These are phyloP conservation scores for Pyrrhia umbra DNA, from an alignment of 2,888 invertebrate genomes.

Conservation along the genomic window DNA sequence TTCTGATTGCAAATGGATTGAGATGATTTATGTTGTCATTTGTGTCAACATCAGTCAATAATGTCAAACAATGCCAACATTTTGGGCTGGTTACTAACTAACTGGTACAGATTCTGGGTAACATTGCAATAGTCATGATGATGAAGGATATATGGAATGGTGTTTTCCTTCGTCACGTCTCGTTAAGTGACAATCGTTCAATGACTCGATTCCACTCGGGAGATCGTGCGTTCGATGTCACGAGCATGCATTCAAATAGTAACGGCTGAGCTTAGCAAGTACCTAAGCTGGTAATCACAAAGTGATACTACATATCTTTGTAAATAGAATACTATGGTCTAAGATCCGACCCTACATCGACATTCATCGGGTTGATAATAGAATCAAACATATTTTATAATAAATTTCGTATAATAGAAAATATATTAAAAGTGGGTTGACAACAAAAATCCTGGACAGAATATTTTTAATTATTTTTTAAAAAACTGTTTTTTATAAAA, in stretches of 20 bases:
- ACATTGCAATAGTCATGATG: not conserved
- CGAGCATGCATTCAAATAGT: constrained; percentile 39
- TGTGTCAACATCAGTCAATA: not conserved
- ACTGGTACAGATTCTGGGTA: not conserved
- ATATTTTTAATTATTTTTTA: too few species aligned
- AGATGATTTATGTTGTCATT: not conserved
- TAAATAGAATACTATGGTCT: not conserved
- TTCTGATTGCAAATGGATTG: not conserved
- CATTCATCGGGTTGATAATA: too few species aligned
- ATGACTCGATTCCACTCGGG: constrained; percentile 15
- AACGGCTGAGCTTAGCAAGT: constrained; percentile 9
- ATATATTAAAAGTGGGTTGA: too few species aligned
- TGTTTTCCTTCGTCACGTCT: not conserved
- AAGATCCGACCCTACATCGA: too few species aligned
- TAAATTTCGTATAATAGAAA: too few species aligned
- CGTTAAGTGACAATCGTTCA: constrained; percentile 8
- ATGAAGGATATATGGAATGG: not conserved
- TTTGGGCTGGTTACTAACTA: not conserved
- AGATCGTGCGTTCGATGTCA: constrained; percentile 38
- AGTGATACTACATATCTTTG: not conserved
- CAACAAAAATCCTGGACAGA: too few species aligned
- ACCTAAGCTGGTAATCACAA: constrained; percentile 26
- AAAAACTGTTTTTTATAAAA: too few species aligned
- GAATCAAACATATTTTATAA: too few species aligned
- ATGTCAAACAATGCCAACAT: not conserved